These are phyloP conservation scores for rabbit (Oryctolagus cuniculus) DNA, from an alignment of 2,113 vertebrate species.

Conservation along the genomic window DNA sequence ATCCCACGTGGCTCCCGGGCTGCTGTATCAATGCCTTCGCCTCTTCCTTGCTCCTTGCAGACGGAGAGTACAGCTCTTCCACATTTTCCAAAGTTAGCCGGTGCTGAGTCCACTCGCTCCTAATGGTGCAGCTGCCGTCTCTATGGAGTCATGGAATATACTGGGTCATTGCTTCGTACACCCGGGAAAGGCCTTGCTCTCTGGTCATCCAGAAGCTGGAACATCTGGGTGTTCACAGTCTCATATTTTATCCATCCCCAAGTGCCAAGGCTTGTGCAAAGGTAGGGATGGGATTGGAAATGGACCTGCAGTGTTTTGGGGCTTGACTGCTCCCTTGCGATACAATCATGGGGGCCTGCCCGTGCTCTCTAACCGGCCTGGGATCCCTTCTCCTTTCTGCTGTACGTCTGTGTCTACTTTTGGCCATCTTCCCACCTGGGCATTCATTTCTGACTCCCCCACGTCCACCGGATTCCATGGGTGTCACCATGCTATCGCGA, in stretches of 20 bases:
- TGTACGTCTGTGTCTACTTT: not conserved
- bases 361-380: not conserved
- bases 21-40: too few species aligned
- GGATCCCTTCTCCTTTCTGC: not conserved
- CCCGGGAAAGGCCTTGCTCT: not conserved
- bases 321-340: not conserved
- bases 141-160: not conserved
- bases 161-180: not conserved
- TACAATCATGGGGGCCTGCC: not conserved
- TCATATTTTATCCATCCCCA: not conserved
- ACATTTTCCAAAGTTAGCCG: not conserved
- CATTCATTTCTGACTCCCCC: not conserved
- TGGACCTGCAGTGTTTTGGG: not conserved
- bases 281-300: not conserved
- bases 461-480: too few species aligned
- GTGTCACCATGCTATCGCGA: not conserved
- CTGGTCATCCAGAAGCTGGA: not conserved
- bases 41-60: not conserved
- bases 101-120: not conserved
- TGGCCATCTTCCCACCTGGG: not conserved
- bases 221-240: not conserved
- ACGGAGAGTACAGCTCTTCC: not conserved
- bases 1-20: too few species aligned
- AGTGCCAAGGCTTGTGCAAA: not conserved
- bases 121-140: not conserved